Percentiles rank a stretch among this genome's conserved stretches.
Conservation (phyloP, 2,888 invertebrate species). For the Apocheima hispidaria region DNA sequence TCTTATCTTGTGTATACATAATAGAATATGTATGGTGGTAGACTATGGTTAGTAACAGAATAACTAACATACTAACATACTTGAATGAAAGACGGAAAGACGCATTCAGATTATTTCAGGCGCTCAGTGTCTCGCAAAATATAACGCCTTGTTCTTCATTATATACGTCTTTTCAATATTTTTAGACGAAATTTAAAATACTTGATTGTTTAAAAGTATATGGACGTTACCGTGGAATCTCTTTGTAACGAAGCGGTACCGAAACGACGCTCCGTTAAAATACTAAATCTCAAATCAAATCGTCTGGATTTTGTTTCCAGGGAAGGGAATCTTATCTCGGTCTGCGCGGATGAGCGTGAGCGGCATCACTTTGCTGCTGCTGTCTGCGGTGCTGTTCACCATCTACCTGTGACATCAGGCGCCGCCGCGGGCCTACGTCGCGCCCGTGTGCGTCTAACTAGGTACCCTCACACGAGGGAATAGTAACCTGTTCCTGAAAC, state of each 20-base stretch:
- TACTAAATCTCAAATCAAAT: not conserved
- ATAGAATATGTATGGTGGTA: no score
- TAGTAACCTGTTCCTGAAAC: not conserved
- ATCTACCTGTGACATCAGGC: slow-evolving; percentile 63
- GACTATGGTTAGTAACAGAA: not conserved
- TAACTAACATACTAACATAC: not conserved
- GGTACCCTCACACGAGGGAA: not conserved
- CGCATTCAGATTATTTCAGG: not conserved
- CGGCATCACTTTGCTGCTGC: slow-evolving; percentile 61
- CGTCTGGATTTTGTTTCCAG: slow-evolving; percentile 50
- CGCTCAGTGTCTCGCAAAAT: not conserved
- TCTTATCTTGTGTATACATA: no score
- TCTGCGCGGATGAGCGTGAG: slow-evolving; percentile 57
- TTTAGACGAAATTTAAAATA: no score
- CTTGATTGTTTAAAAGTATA: no score
- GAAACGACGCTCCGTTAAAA: no score
- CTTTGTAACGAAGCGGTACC: no score
- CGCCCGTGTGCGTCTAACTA: slow-evolving; percentile 46
- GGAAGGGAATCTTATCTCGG: slow-evolving; percentile 73
- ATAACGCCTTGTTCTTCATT: not conserved
- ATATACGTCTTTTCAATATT: no score
- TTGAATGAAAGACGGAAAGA: no score
- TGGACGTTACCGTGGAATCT: no score
- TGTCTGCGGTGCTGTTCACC: slow-evolving; percentile 61
- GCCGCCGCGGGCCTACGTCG: slow-evolving; percentile 48